phyloP scores from a whole-genome alignment of 2,888 invertebrate species.

The Pegoplata infirma region DNA sequence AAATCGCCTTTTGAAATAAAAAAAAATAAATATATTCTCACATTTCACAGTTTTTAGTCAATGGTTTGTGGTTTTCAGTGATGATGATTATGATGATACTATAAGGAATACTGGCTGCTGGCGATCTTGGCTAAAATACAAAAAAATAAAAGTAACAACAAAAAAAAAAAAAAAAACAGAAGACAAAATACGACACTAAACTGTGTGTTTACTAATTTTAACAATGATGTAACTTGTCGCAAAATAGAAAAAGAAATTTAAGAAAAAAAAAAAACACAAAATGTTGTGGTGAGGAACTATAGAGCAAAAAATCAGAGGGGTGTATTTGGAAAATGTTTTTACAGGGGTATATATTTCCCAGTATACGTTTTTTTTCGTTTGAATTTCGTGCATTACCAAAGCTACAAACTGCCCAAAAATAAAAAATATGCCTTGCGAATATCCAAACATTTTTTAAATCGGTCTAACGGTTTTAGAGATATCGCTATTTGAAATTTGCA shows the following conservation, averaged over 20 bases:
- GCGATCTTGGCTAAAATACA: conserved; percentile 49
- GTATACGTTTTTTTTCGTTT: no score
- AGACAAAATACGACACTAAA: conserved; percentile 57
- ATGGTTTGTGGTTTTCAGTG: conserved; percentile 16
- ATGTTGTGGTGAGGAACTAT: conserved; percentile 44
- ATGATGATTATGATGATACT: conserved; percentile 20
- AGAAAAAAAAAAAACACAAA: conserved; percentile 16
- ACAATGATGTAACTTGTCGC: conserved; percentile 76
- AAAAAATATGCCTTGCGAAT: no score
- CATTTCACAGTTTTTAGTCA: conserved; percentile 38
- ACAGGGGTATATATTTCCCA: no score
- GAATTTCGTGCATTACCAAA: no score
- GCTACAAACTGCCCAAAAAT: no score
- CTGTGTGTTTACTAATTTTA: conserved; percentile 72
- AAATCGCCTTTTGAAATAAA: conserved; percentile 19
- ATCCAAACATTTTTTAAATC: no score
- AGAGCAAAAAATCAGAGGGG: no score
- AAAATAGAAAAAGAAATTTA: conserved; percentile 32
- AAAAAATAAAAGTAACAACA: conserved; percentile 19
- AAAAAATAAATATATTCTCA: no score
- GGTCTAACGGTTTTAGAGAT: no score
- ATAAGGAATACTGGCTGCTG: conserved; percentile 30
- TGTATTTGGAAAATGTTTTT: no score
- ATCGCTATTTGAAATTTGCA: no score
- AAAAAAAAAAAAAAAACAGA: neutral